phyloP scores from a whole-genome alignment of 2,888 invertebrate genomes.

The Acanthoscelides obtectus region DNA sequence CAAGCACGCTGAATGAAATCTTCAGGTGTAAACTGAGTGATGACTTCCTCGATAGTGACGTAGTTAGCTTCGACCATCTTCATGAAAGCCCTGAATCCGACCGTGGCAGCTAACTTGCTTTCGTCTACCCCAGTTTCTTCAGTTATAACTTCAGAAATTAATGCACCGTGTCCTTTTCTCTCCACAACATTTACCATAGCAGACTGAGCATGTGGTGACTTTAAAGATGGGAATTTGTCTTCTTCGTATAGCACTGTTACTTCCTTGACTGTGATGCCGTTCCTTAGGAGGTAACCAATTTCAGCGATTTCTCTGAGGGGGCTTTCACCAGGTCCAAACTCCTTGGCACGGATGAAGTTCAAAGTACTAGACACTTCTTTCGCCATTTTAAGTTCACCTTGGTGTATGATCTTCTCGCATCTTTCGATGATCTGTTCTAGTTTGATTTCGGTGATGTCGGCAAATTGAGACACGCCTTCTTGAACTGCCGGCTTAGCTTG shows the following conservation, averaged over 20 bases:
- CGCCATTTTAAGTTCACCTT: constrained; percentile 58
- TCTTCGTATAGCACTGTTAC: constrained; percentile 75
- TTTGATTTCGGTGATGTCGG: constrained; percentile 48
- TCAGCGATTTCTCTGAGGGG: constrained; percentile 78
- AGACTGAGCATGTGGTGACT: constrained; percentile 77
- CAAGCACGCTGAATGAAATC: constrained; percentile 78
- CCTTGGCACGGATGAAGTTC: constrained; percentile 68
- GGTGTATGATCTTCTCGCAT: constrained; percentile 52
- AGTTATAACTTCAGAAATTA: constrained; percentile 76
- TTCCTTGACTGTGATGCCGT: constrained; percentile 70
- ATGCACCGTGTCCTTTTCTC: constrained; percentile 73
- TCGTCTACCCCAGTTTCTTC: constrained; percentile 78
- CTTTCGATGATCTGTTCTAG: constrained; percentile 55
- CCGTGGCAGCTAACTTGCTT: constrained; percentile 69
- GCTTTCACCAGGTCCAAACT: constrained; percentile 75
- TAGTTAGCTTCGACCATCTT: constrained; percentile 79
- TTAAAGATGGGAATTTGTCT: constrained; percentile 72
- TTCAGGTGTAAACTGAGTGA: constrained; percentile 75
- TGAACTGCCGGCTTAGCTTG: constrained; percentile 36
- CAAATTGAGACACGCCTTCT: constrained; percentile 41
- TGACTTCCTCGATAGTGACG: constrained; percentile 78
- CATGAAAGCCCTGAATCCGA: constrained; percentile 81
- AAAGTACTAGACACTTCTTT: constrained; percentile 73
- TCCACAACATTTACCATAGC: constrained; percentile 81
- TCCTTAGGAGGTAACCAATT: constrained; percentile 71